Conservation (phyloP, 1,140 invertebrate genomes). For the Caenorhabditis tropicalis region DNA sequence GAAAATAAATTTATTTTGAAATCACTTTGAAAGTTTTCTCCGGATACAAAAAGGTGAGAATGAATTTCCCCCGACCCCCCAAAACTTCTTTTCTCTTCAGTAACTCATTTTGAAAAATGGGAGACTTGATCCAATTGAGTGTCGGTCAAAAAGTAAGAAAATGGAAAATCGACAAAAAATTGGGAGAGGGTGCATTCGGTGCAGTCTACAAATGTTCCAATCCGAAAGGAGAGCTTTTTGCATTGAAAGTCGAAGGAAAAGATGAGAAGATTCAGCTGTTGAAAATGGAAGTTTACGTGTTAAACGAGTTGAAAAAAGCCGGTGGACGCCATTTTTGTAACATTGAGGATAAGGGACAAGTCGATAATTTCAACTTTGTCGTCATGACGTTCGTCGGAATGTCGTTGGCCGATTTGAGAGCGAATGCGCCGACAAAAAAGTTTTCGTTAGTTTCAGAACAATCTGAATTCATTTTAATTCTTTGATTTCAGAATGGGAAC, state of each 20-base stretch:
- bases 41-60: too few relatives aligned
- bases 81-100: not conserved
- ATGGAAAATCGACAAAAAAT: constrained; percentile 64
- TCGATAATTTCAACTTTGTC: constrained; percentile 61
- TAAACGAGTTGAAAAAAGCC: constrained; percentile 59
- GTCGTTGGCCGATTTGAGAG: constrained; percentile 50
- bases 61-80: too few relatives aligned
- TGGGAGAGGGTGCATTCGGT: constrained; percentile 64
- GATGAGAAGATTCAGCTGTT: constrained; percentile 63
- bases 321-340: constrained; percentile 57
- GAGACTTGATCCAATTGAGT: constrained; percentile 29
- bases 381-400: constrained; percentile 64
- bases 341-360: constrained; percentile 57
- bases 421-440: constrained; percentile 18
- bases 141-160: constrained; percentile 47
- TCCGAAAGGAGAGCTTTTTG: constrained; percentile 53
- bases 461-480: too few relatives aligned
- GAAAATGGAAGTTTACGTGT: constrained; percentile 65
- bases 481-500: constrained; percentile 49
- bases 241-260: constrained; percentile 61
- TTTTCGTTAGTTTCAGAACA: constrained; percentile 13
- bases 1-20: too few relatives aligned
- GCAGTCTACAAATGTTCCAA: constrained; percentile 62
- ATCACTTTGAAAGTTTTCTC: too few relatives aligned
- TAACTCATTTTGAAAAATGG: constrained; percentile 24